Evolutionary conservation across 1,140 invertebrate species (phyloP).

Genomic region (Drosophila ercepeae): DNA sequence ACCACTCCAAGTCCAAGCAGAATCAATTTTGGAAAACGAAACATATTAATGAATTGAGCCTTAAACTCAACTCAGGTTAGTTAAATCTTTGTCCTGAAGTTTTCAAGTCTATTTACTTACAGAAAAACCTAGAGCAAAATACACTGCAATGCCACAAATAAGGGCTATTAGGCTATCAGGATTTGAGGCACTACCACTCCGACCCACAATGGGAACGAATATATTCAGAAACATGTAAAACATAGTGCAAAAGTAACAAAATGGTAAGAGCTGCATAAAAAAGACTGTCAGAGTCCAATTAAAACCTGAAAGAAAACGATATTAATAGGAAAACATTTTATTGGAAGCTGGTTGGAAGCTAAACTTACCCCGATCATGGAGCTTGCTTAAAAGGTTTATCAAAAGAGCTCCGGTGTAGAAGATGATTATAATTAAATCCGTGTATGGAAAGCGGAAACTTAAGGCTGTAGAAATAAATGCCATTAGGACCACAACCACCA

Average conservation of each 20-base stretch:
- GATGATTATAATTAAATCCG: constrained; percentile 58
- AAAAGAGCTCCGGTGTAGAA: constrained; percentile 60
- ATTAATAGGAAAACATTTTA: no score
- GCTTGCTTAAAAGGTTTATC: constrained; percentile 59
- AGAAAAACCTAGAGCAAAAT: constrained; percentile 66
- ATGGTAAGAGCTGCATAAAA: constrained; percentile 70
- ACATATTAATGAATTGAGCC: constrained; percentile 68
- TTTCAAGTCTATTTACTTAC: constrained; percentile 16
- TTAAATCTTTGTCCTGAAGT: neutral
- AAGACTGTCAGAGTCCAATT: constrained; percentile 86
- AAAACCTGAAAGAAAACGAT: constrained; percentile 69
- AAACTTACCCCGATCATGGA: constrained; percentile 68
- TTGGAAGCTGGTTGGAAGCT: neutral
- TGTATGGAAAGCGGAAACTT: constrained; percentile 54
- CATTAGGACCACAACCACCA: constrained; percentile 44
- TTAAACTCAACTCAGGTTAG: constrained; percentile 8
- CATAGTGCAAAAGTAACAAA: constrained; percentile 86
- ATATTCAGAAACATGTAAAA: constrained; percentile 87
- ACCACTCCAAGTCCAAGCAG: constrained; percentile 35
- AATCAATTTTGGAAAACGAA: constrained; percentile 61
- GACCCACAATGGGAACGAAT: constrained; percentile 88
- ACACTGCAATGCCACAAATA: constrained; percentile 83
- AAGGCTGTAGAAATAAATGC: constrained; percentile 30
- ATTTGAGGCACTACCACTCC: constrained; percentile 86
- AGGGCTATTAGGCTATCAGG: constrained; percentile 86